Conservation (phyloP, 2,113 vertebrate species). For the Grammomys dolichurus region DNA sequence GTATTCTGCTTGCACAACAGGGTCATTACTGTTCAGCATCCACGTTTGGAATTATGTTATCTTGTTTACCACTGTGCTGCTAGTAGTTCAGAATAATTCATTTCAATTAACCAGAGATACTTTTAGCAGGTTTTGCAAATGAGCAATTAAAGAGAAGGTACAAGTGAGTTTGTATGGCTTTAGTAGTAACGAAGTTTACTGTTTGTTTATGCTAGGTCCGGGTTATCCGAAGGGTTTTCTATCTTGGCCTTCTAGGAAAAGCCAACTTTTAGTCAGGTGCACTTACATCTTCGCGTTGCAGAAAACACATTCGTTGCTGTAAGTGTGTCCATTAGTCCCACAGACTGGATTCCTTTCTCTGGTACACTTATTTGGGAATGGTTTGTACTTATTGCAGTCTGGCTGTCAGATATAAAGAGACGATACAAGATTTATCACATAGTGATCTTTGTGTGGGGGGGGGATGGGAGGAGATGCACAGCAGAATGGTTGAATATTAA, state of each 20-base stretch:
- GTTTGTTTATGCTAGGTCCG: neutral
- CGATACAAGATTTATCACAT: neutral
- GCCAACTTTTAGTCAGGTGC: neutral
- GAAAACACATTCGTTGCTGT: slow-evolving; percentile 15
- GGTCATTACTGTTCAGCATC: neutral
- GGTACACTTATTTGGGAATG: neutral
- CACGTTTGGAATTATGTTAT: neutral
- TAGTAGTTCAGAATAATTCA: neutral
- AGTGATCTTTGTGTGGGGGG: neutral
- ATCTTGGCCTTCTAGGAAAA: neutral
- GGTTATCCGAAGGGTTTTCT: neutral
- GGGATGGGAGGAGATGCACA: neutral
- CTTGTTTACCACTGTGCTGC: neutral
- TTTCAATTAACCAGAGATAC: neutral
- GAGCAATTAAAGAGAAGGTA: neutral
- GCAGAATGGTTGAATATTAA: neutral
- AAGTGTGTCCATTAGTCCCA: neutral
- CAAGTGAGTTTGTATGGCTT: neutral
- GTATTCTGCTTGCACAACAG: neutral
- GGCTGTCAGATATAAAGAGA: slow-evolving; percentile 36
- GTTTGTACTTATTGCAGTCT: neutral
- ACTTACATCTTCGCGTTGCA: slow-evolving; percentile 56
- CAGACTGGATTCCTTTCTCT: neutral
- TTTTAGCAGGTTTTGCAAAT: slow-evolving; percentile 36
- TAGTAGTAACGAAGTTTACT: neutral